Base-by-base conservation (phyloP, 2,797 vertebrate genomes). In the Aplochiton taeniatus region DNA sequence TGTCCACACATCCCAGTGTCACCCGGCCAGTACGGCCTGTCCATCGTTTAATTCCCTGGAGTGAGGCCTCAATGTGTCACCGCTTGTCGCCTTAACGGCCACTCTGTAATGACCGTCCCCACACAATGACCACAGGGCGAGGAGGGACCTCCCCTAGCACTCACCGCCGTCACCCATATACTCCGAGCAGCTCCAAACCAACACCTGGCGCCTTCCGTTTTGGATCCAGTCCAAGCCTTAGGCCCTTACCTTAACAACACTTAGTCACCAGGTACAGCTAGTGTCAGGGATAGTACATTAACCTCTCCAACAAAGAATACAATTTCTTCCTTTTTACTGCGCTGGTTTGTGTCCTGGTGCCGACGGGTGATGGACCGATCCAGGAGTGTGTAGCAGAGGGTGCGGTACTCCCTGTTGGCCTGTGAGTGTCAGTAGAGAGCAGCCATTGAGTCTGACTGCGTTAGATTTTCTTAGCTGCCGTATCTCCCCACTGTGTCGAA, bases 341-440 rank as follows among this genome's bases (percentile, higher is more conserved):
- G 6, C 31, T 31, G 31, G 6, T 31, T 31, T 31, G 31, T 3
- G 31, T 31, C 31, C 31, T 31, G 31, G 31, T 31, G 6, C 75
- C 77, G 79, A 80, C 77, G 69, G 66, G 49, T 12, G 19, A 20
- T 56, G 46, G 18, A 49, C 66, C 66, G 42, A 53, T 46, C 20
- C 47, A 9, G 43, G 31, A 58, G 52, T 60, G 79, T 81, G 82
- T 84, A 81, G 79, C 77, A 65, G 66, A 60, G 13, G 71, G 19
- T 84, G 71, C 13, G 88, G 80, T 79, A 73, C 0, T 75, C 62
- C 6, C 63, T 68, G 70, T 80, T 77, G 12, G 72, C 77, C 90
- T 89, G 87, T 72, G 83, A 83, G 89, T 79, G 87, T 85, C 85
- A 88, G 90, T 85, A 90, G 87, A 90, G 90, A 91, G 89, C 89